phyloP scores from a whole-genome alignment of 1,140 invertebrate species.

The Pseudomyrmex pallidus region DNA sequence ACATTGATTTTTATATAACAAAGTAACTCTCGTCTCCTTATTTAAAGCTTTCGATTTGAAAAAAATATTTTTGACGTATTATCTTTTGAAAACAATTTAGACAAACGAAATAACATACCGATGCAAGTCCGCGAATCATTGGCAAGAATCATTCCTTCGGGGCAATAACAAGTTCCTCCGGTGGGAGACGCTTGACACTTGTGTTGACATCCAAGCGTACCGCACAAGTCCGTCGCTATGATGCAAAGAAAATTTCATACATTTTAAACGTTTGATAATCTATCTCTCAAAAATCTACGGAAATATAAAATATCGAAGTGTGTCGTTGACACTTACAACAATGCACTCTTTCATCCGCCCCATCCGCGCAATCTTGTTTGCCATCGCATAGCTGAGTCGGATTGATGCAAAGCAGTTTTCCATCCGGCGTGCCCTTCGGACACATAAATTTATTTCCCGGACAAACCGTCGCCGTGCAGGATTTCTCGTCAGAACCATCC shows the following conservation, averaged over 20 bases:
- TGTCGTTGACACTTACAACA: constrained; percentile 90
- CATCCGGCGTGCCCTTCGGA: constrained; percentile 89
- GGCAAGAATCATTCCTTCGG: constrained; percentile 90
- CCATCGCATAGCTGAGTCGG: constrained; percentile 95
- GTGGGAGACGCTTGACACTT: constrained; percentile 95
- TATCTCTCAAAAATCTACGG: too few species aligned
- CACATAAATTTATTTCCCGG: constrained; percentile 97
- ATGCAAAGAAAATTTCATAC: constrained; percentile 50
- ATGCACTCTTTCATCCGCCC: constrained; percentile 94
- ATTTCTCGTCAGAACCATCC: constrained; percentile 95
- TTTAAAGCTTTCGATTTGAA: too few species aligned
- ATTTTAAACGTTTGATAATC: background rate
- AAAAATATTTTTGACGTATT: background rate
- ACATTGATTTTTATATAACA: too few species aligned
- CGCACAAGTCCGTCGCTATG: constrained; percentile 91
- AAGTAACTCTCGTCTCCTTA: background rate
- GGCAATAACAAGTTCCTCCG: constrained; percentile 96
- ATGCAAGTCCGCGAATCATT: constrained; percentile 94
- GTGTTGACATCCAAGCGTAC: constrained; percentile 93
- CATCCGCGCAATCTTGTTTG: constrained; percentile 94
- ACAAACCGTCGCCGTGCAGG: constrained; percentile 95
- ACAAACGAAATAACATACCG: constrained; percentile 84
- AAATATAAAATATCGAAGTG: background rate
- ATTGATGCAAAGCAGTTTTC: constrained; percentile 94
- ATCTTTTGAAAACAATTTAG: background rate